A percentile compares a stretch with the other conserved stretches of the same genome.
phyloP scores from a whole-genome alignment of 1,140 invertebrate species.

The Halictus rubicundus region DNA sequence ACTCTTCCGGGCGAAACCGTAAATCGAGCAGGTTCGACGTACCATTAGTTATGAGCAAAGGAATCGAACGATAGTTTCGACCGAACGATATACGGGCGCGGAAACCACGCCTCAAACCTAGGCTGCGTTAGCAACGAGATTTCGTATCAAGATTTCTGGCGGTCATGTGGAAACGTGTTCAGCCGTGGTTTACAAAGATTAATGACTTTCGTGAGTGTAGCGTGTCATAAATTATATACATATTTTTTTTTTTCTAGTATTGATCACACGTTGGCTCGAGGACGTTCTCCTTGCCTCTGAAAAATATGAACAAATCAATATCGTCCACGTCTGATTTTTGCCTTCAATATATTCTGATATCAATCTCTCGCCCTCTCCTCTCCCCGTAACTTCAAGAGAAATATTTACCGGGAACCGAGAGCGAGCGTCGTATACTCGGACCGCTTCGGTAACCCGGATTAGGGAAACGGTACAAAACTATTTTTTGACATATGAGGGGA shows the following conservation, averaged over 20 bases:
- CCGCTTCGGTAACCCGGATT: too few relatives aligned
- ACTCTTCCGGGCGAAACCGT: background rate
- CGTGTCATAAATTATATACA: conserved; percentile 58
- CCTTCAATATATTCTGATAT: conserved; percentile 31
- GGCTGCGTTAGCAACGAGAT: conserved; percentile 45
- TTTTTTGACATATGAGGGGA: too few relatives aligned
- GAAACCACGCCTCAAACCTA: conserved; percentile 1
- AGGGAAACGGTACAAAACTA: background rate
- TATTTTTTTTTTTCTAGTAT: conserved; percentile 23
- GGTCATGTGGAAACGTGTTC: conserved; percentile 52
- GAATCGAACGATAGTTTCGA: conserved; percentile 11
- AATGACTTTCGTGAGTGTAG: conserved; percentile 46
- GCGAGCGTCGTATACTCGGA: too few relatives aligned
- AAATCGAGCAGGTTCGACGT: background rate
- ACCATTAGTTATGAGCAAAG: conserved; percentile 13
- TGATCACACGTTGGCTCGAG: background rate
- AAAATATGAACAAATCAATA: conserved; percentile 56
- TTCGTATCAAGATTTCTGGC: conserved; percentile 50
- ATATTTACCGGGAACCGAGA: conserved; percentile 5
- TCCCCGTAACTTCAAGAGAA: conserved; percentile 2
- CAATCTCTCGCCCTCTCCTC: conserved; percentile 16
- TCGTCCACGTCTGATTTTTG: conserved; percentile 42
- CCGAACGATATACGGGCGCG: background rate
- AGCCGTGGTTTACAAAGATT: conserved; percentile 53
- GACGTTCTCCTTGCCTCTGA: conserved; percentile 34